A percentile compares a stretch with the other conserved stretches of the same genome.
Conservation (phyloP, 2,113 vertebrate genomes). For the Cyprinodon brontotheroides region DNA sequence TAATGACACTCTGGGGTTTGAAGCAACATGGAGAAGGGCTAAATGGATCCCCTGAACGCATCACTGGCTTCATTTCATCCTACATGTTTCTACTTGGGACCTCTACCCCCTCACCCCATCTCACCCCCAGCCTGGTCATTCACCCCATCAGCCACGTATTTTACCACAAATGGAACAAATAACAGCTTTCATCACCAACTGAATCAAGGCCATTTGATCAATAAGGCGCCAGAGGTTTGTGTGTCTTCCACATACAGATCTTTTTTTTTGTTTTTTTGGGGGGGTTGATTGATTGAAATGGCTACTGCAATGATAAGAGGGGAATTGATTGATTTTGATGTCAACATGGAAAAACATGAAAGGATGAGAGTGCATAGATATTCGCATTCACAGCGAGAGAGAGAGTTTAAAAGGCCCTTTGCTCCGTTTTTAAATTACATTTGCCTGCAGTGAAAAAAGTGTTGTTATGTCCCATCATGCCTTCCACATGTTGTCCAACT, state of each 20-base stretch:
- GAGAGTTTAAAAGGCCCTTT: conserved; percentile 54
- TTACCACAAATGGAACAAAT: conserved; percentile 33
- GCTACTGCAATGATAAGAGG: conserved; percentile 38
- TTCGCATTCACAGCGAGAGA: conserved; percentile 14
- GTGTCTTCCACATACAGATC: conserved; percentile 12
- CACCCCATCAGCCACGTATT: conserved; percentile 24
- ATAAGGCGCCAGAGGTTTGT: conserved; percentile 27
- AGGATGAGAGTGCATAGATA: conserved; percentile 30
- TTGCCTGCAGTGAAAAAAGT: conserved; percentile 33
- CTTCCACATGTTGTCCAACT: conserved; percentile 38
- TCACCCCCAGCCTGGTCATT: conserved; percentile 4
- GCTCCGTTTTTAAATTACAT: conserved; percentile 49
- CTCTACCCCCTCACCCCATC: conserved; percentile 29
- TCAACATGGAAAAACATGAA: conserved; percentile 40
- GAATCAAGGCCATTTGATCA: conserved; percentile 36
- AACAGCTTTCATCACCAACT: conserved; percentile 16
- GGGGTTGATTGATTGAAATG: conserved; percentile 34
- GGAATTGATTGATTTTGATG: conserved; percentile 56
- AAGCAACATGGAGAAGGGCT: not conserved
- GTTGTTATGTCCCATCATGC: conserved; percentile 49
- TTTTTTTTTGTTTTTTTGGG: conserved; percentile 12
- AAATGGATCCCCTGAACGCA: not conserved
- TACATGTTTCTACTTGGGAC: not conserved
- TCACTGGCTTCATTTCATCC: not conserved
- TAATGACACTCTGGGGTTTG: not conserved